A percentile compares a stretch with the other conserved stretches of the same genome.
Evolutionary conservation across 2,888 invertebrate genomes (phyloP).

Genomic region (Sipha maydis): DNA sequence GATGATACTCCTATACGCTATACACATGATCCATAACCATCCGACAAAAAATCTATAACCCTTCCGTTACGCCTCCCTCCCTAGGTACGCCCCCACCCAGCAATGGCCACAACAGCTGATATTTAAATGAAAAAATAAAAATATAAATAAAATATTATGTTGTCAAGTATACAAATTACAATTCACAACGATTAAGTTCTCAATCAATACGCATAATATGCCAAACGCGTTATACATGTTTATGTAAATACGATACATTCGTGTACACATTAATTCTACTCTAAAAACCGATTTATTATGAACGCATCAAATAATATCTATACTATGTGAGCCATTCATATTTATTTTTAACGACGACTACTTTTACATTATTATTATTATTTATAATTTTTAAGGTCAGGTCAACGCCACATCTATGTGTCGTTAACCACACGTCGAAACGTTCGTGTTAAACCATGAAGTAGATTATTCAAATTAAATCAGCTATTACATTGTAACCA

Average conservation of each 20-base stretch:
- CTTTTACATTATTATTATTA: neutral
- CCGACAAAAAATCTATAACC: too few species aligned
- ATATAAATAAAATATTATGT: neutral
- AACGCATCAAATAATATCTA: too few species aligned
- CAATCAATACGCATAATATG: neutral
- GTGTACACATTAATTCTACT: neutral
- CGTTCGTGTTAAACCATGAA: neutral
- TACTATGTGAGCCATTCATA: neutral
- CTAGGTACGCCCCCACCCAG: too few species aligned
- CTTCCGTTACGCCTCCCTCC: too few species aligned
- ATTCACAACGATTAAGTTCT: neutral
- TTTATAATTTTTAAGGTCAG: constrained; percentile 2
- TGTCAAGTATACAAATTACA: neutral
- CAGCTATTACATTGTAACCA: neutral
- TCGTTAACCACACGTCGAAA: neutral
- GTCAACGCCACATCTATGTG: neutral
- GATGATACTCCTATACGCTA: too few species aligned
- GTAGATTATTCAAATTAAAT: neutral
- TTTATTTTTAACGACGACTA: neutral
- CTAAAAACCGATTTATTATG: neutral
- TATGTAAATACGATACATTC: neutral
- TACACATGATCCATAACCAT: too few species aligned
- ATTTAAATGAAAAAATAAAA: too few species aligned
- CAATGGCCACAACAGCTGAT: too few species aligned
- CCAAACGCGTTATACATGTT: neutral